Conservation (phyloP, 2,888 invertebrate species). For the Pseudeuparius sepicola region DNA sequence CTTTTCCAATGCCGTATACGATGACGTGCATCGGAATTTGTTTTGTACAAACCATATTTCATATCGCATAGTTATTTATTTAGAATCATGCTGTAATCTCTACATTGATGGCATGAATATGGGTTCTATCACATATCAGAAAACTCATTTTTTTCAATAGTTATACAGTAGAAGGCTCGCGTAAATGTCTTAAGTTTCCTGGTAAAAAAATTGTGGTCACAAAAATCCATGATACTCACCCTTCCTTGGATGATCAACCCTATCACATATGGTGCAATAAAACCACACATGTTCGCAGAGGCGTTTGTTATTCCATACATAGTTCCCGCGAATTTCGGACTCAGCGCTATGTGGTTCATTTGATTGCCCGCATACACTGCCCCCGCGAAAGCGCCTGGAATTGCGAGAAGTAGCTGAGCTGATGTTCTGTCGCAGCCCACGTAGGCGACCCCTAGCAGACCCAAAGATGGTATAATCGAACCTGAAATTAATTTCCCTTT, state of each 20-base stretch:
- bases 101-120: too few relatives aligned
- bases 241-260: conserved; percentile 61
- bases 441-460: conserved; percentile 69
- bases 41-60: too few relatives aligned
- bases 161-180: too few relatives aligned
- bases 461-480: conserved; percentile 62
- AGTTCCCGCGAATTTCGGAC: conserved; percentile 73
- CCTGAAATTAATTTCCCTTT: conserved; percentile 41
- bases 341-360: conserved; percentile 76
- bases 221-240: conserved; percentile 42
- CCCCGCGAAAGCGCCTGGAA: conserved; percentile 65
- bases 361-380: conserved; percentile 72
- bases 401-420: conserved; percentile 60
- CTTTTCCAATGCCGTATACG: too few relatives aligned
- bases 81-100: too few relatives aligned
- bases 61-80: too few relatives aligned
- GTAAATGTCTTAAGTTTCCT: too few relatives aligned
- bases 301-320: conserved; percentile 80
- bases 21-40: too few relatives aligned
- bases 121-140: too few relatives aligned
- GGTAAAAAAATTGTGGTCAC: too few relatives aligned
- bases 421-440: conserved; percentile 63
- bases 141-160: too few relatives aligned
- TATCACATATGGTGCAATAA: conserved; percentile 70
- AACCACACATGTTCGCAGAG: conserved; percentile 72